Evolutionary conservation across 1,140 invertebrate species (phyloP), one percentile per base, ranked within the genome.

Genomic region (Delia radicum): DNA sequence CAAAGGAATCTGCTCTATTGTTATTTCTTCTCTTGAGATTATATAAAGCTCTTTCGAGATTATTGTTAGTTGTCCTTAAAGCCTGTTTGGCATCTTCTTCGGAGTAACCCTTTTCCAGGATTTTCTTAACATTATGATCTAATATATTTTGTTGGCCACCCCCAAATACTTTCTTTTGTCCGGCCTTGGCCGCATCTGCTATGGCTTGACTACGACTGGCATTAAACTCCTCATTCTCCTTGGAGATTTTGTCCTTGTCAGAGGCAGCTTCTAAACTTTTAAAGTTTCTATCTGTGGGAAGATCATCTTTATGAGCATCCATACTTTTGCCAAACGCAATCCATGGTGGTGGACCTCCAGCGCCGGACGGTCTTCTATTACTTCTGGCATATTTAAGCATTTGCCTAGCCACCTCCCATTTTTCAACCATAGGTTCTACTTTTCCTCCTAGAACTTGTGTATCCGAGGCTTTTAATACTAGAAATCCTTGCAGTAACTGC

Each of bases 351-450:
- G 94, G 94, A n/a, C 94, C 94, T 2, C 93, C 92, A 77, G 92
- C 92, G 80, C 94, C 91, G 46, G 88, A 90, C 78, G 77, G 13
- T 13, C 88, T 86, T 7, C 88, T 86, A 46, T 89, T 89, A 87
- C 89, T 89, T 87, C 91, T 90, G 77, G 89, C 92, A 80, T 94
- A 92, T 78, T 90, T 91, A 3, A 93, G 91, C 74, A 96, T 88
- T 87, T 91, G 93, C 85, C 92, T 90, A 78, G 94, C 94, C 26
- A 97, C 84, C 85, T 96, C 93, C 95, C 95, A 97, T 85, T 95
- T 96, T 81, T 96, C 95, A 76, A 94, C 92, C 79, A 98, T 88
- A 78, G 89, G 89, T n/a, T 90, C 87, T 0, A 98, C 96, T 79
- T 91, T 90, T 62, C 96, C 96, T 29, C 95, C 95, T 15, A 96